Conservation (phyloP, 2,113 vertebrate species). For the Calypte anna region DNA sequence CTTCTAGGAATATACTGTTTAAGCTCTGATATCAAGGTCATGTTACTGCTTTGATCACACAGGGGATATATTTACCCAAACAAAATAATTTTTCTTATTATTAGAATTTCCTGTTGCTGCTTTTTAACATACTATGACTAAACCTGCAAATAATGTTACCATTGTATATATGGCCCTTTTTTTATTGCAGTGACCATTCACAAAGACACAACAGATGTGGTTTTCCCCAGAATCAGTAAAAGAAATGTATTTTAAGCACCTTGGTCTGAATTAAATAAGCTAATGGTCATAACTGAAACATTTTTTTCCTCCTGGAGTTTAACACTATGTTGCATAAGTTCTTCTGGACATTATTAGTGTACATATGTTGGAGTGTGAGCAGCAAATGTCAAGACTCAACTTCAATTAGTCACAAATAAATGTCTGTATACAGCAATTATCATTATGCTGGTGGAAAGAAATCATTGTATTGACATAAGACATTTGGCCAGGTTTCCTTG, state of each 20-base stretch:
- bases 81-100: neutral
- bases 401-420: slow-evolving; percentile 22
- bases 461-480: neutral
- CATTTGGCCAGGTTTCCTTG: slow-evolving; percentile 18
- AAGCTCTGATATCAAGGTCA: neutral
- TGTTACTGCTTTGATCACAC: neutral
- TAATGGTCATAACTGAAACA: neutral
- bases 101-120: neutral
- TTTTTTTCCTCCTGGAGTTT: neutral
- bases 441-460: slow-evolving; percentile 7
- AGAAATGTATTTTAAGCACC: neutral
- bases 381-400: neutral
- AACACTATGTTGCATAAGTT: neutral
- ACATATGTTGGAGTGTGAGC: neutral
- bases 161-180: neutral
- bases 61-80: neutral
- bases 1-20: neutral
- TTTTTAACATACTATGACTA: neutral
- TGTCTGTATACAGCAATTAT: neutral
- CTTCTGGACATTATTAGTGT: neutral
- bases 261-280: neutral
- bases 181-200: neutral
- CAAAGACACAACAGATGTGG: neutral
- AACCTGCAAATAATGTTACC: neutral
- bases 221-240: neutral